Conservation (phyloP, 1,140 invertebrate genomes). For the Dufourea novaeangliae region DNA sequence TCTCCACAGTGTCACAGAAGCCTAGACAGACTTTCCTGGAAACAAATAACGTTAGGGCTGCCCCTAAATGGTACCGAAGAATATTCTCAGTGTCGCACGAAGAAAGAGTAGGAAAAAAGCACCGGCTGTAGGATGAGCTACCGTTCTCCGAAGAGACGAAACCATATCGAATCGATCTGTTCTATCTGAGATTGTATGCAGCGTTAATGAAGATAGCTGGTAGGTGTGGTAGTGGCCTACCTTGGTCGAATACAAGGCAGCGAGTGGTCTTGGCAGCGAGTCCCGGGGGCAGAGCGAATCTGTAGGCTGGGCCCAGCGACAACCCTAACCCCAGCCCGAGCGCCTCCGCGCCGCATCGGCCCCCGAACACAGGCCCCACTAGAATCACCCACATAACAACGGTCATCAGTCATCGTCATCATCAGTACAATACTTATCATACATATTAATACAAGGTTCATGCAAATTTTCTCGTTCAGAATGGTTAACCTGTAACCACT, state of each 20-base stretch:
- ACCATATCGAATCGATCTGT: conserved; percentile 18
- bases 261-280: conserved; percentile 82
- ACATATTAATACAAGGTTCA: conserved; percentile 5
- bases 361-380: conserved; percentile 82
- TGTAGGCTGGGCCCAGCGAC: conserved; percentile 81
- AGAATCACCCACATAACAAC: conserved; percentile 77
- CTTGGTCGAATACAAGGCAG: conserved; percentile 82
- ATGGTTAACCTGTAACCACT: too few species aligned
- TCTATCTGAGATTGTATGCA: conserved; percentile 45
- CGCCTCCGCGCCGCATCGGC: conserved; percentile 82
- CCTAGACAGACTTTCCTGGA: too few species aligned
- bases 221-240: too few species aligned
- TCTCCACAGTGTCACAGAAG: too few species aligned
- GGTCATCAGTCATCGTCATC: conserved; percentile 77
- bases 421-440: conserved; percentile 25
- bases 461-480: conserved; percentile 4
- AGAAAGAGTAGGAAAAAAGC: too few species aligned
- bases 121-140: too few species aligned
- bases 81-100: too few species aligned
- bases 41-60: too few species aligned
- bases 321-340: conserved; percentile 81
- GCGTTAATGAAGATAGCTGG: conserved; percentile 76
- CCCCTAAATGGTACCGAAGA: too few species aligned
- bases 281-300: conserved; percentile 82
- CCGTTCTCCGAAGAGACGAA: too few species aligned